Conservation (phyloP, 2,797 vertebrate genomes). For the Lemur catta region DNA sequence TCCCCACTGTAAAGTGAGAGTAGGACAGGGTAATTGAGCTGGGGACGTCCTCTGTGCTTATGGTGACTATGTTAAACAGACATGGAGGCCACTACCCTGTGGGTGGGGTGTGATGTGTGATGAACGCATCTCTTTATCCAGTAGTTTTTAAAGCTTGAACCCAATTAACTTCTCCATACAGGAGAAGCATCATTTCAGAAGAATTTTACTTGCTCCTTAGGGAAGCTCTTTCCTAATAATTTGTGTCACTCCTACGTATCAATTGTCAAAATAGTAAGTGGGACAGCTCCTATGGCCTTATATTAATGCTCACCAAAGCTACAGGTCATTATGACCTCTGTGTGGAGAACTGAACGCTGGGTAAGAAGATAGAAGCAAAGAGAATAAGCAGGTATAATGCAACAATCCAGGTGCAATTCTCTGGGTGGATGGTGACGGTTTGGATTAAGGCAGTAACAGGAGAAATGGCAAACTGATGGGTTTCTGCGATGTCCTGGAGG, state of each 20-base stretch:
- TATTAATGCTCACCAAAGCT: background rate
- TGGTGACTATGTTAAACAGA: background rate
- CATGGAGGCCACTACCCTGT: rapidly evolving
- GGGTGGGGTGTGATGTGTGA: background rate
- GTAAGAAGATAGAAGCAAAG: background rate
- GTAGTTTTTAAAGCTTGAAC: background rate
- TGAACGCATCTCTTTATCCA: background rate
- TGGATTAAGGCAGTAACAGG: background rate
- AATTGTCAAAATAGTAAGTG: background rate
- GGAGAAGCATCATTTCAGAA: background rate
- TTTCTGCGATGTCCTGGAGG: background rate
- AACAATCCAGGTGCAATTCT: background rate
- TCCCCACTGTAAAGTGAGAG: background rate
- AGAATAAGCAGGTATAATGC: background rate
- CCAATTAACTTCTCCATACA: background rate
- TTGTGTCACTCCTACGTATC: background rate
- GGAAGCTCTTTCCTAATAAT: background rate
- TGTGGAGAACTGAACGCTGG: background rate
- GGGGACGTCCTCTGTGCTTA: rapidly evolving
- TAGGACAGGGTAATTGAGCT: rapidly evolving
- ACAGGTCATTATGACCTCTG: background rate
- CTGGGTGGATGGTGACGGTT: background rate
- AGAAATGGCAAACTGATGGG: background rate
- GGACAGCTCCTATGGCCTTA: background rate
- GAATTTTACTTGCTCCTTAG: background rate